Percentiles rank a stretch among this genome's conserved stretches.
Conservation (phyloP, 2,797 vertebrate genomes). For the Cynopterus sphinx region DNA sequence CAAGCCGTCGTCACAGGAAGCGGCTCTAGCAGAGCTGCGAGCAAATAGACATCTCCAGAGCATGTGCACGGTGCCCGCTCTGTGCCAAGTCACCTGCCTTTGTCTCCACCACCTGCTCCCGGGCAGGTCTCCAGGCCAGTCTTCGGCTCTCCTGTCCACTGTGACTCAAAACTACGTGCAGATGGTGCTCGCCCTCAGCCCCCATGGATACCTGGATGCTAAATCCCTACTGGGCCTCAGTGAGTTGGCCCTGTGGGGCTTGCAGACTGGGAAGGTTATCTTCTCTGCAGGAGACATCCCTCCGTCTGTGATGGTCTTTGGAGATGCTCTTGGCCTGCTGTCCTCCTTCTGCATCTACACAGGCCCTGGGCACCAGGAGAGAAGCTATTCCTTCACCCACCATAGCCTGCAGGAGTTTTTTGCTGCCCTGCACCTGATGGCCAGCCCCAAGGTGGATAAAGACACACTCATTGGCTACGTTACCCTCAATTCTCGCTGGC, state of each 20-base stretch:
- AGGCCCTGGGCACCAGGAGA: constrained; percentile 72
- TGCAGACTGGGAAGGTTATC: constrained; percentile 87
- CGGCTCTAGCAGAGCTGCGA: constrained; percentile 85
- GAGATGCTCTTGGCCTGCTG: constrained; percentile 84
- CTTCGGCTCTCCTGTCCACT: constrained; percentile 85
- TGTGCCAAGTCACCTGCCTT: constrained; percentile 91
- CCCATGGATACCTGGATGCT: constrained; percentile 53
- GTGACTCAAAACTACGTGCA: constrained; percentile 91
- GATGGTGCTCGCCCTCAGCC: constrained; percentile 86
- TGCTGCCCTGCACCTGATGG: constrained; percentile 91
- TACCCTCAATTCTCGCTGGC: constrained; percentile 92
- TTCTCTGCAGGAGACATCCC: constrained; percentile 87
- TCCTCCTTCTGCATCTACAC: constrained; percentile 86
- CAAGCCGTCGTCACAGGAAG: constrained; percentile 56
- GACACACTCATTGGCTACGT: constrained; percentile 85
- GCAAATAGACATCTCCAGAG: constrained; percentile 85
- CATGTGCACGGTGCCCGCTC: constrained; percentile 90
- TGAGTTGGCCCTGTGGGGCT: constrained; percentile 87
- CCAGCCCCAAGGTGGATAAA: constrained; percentile 83
- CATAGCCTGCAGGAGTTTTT: constrained; percentile 94
- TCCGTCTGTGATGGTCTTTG: constrained; percentile 84
- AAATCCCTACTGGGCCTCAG: constrained; percentile 85
- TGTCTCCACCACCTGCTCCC: constrained; percentile 87
- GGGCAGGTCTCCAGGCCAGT: neutral
- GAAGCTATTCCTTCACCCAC: constrained; percentile 90